These are phyloP conservation scores for Carduelis carduelis DNA, from an alignment of 2,797 vertebrate species.

Conservation along the genomic window DNA sequence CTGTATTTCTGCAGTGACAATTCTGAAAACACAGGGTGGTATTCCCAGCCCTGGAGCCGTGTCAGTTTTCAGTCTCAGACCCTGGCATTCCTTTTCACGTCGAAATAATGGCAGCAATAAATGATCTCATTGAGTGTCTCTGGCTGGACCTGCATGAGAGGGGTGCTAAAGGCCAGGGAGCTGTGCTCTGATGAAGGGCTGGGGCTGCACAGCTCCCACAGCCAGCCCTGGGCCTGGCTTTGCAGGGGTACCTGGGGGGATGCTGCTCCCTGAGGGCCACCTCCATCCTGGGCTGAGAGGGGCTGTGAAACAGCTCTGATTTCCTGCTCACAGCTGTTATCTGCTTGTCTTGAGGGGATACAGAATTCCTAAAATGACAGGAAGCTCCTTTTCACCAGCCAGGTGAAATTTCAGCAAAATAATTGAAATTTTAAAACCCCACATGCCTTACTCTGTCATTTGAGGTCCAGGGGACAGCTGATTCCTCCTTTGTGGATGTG, in stretches of 20 bases:
- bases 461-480: neutral
- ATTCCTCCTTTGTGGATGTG: neutral
- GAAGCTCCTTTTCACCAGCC: neutral
- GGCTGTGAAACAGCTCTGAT: neutral
- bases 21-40: neutral
- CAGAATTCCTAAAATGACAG: neutral
- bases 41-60: neutral
- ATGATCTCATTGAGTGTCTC: slow-evolving; percentile 6
- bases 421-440: neutral
- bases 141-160: neutral
- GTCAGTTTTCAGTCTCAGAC: slow-evolving; percentile 25
- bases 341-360: neutral
- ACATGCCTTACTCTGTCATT: rapidly evolving
- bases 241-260: neutral
- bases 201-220: neutral
- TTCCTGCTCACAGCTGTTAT: neutral
- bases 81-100: slow-evolving; percentile 15
- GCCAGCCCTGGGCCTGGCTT: neutral
- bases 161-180: neutral
- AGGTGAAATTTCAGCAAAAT: neutral
- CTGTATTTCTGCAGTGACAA: neutral
- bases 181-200: neutral
- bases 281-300: neutral
- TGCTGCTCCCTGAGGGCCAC: neutral
- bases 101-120: slow-evolving; percentile 16